These are phyloP conservation scores for Panthera tigris DNA, from an alignment of 2,113 vertebrate genomes.

Conservation along the genomic window DNA sequence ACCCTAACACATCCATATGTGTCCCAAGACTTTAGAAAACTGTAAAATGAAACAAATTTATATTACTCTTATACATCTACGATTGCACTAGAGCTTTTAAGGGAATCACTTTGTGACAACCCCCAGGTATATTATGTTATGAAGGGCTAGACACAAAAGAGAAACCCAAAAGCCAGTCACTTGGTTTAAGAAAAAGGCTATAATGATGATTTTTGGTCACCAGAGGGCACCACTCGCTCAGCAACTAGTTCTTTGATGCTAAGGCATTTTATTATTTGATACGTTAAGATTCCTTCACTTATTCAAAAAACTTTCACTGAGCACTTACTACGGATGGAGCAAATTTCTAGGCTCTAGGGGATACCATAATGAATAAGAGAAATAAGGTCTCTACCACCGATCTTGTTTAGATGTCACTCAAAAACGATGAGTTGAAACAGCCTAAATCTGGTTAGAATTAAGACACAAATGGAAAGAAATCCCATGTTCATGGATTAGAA, in stretches of 20 bases:
- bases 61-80: background rate
- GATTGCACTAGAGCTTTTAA: background rate
- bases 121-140: background rate
- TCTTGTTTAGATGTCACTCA: background rate
- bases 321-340: background rate
- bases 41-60: background rate
- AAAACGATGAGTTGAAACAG: background rate
- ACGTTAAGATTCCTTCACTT: background rate
- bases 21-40: background rate
- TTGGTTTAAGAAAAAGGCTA: background rate
- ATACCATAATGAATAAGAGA: background rate
- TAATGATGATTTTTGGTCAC: constrained; percentile 16
- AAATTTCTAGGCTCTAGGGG: background rate
- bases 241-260: background rate
- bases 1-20: background rate
- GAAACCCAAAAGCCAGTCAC: background rate
- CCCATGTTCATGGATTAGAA: background rate
- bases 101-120: background rate
- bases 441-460: background rate
- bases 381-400: background rate
- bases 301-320: background rate
- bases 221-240: constrained; percentile 40
- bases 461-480: background rate
- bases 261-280: background rate
- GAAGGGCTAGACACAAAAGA: background rate